Conservation (phyloP, 1,140 invertebrate species). For the Drosophila neocordata region DNA sequence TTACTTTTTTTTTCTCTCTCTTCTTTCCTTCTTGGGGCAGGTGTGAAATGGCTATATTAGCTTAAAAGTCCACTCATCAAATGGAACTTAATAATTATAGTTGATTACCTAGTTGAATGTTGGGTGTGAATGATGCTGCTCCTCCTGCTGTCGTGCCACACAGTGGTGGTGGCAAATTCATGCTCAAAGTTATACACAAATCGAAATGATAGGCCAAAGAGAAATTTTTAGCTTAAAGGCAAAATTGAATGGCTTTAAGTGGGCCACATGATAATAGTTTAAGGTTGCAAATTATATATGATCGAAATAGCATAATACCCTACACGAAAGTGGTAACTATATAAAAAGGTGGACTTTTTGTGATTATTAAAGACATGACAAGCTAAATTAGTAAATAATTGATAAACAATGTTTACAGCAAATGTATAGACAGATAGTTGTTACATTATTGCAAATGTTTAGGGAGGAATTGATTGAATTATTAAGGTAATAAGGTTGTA, state of each 20-base stretch:
- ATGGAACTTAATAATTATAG: constrained; percentile 10
- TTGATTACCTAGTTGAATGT: background rate
- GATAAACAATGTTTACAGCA: no score
- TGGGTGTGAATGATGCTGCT: background rate
- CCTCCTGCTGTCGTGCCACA: background rate
- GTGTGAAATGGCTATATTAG: constrained; percentile 80
- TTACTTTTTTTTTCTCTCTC: background rate
- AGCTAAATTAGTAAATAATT: no score
- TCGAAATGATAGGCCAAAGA: constrained; percentile 1
- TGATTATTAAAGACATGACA: no score
- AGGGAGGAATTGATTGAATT: no score
- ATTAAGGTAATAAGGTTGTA: no score
- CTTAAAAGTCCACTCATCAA: constrained; percentile 32
- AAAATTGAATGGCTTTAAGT: background rate
- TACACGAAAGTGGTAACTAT: background rate
- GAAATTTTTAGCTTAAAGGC: constrained; percentile 5
- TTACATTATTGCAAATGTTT: no score
- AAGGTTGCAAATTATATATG: background rate
- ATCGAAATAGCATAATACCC: background rate
- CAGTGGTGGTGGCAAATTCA: background rate
- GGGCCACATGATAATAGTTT: constrained; percentile 6
- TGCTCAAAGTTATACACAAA: background rate
- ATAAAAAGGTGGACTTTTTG: no score
- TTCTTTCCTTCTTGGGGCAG: constrained; percentile 39
- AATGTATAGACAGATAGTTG: no score